Evolutionary conservation across 2,888 invertebrate species (phyloP).

Genomic region (Tenthredo scrophulariae): DNA sequence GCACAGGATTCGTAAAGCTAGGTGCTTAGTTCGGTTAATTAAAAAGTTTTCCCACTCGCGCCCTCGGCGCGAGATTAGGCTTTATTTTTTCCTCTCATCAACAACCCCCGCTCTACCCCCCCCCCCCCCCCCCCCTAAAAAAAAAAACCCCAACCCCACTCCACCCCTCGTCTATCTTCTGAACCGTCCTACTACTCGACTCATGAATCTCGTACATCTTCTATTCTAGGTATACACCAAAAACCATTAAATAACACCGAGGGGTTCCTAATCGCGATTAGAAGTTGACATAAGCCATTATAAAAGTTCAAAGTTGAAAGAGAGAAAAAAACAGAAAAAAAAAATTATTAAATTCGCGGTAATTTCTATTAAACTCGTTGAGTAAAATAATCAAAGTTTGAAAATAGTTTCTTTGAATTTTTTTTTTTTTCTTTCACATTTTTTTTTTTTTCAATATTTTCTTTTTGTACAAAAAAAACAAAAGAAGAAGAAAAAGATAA

Average conservation of each 20-base stretch:
- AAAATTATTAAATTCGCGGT: too few species aligned
- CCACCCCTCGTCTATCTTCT: neutral
- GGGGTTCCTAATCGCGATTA: neutral
- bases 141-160: neutral
- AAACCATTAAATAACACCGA: too few species aligned
- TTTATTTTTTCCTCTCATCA: slow-evolving; percentile 42
- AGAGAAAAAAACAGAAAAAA: neutral
- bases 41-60: slow-evolving; percentile 43
- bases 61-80: slow-evolving; percentile 46
- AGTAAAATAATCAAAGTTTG: too few species aligned
- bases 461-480: too few species aligned
- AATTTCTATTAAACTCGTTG: too few species aligned
- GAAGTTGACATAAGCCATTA: neutral
- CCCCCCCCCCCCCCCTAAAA: too few species aligned
- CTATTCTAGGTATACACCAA: too few species aligned
- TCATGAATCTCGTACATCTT: neutral
- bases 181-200: neutral
- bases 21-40: slow-evolving; percentile 51
- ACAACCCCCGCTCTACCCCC: neutral
- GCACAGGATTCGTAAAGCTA: neutral
- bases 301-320: neutral
- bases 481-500: neutral
- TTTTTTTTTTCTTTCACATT: too few species aligned
- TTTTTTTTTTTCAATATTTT: too few species aligned
- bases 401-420: too few species aligned